A percentile compares a stretch with the other conserved stretches of the same genome.
Evolutionary conservation across 2,888 invertebrate genomes (phyloP).

Genomic region (Epirrhoe tristata): DNA sequence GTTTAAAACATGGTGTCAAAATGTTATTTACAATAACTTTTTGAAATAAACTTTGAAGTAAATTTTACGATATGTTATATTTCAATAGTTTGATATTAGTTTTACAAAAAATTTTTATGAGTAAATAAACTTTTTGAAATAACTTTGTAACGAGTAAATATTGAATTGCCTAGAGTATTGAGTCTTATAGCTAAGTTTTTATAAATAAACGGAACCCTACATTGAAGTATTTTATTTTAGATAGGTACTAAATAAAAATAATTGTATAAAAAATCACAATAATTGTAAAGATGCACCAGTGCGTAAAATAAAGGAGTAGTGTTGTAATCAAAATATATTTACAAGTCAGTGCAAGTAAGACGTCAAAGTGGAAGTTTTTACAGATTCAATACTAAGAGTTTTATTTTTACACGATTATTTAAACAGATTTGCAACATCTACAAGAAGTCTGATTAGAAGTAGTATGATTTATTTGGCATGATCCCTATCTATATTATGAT

Average conservation of each 20-base stretch:
- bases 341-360: constrained; percentile 31
- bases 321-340: constrained; percentile 26
- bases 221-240: background rate
- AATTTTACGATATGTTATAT: constrained; percentile 19
- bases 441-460: constrained; percentile 17
- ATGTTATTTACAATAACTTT: constrained; percentile 37
- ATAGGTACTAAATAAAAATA: background rate
- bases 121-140: background rate
- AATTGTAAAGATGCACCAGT: constrained; percentile 4
- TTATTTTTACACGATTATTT: constrained; percentile 21
- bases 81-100: constrained; percentile 27
- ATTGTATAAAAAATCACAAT: constrained; percentile 1
- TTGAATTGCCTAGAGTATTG: background rate
- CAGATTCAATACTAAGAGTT: constrained; percentile 19
- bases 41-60: constrained; percentile 39
- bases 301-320: constrained; percentile 22
- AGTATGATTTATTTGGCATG: constrained; percentile 14
- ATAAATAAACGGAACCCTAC: too few species aligned
- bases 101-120: background rate
- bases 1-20: constrained; percentile 48
- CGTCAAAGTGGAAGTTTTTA: constrained; percentile 15
- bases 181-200: too few species aligned
- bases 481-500: constrained; percentile 8
- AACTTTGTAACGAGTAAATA: constrained; percentile 22
- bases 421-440: constrained; percentile 24